Evolutionary conservation across 2,888 invertebrate genomes (phyloP).

Genomic region (Xestia sexstrigata): DNA sequence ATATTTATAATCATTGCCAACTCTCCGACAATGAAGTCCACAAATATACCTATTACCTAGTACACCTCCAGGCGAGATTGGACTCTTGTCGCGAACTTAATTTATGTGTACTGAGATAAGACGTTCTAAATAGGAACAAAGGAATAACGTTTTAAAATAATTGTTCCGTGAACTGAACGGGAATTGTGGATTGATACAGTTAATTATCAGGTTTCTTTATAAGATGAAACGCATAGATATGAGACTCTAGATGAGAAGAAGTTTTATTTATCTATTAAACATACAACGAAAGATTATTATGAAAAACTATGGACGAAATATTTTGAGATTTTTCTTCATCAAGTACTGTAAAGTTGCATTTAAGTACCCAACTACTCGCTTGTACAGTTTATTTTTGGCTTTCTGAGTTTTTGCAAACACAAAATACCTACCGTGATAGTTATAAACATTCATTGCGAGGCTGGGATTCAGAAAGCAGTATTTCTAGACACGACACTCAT

Average conservation of each 20-base stretch:
- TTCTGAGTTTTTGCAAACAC: neutral
- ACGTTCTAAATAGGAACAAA: constrained; percentile 78
- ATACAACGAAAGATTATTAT: neutral
- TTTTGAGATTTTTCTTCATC: neutral
- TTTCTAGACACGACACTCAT: too few species aligned
- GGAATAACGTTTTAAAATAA: constrained; percentile 80
- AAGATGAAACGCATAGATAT: neutral
- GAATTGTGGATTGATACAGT: constrained; percentile 48
- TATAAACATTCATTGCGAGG: too few species aligned
- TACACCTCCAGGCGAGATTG: constrained; percentile 67
- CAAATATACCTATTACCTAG: constrained; percentile 13
- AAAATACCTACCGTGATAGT: neutral
- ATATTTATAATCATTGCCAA: neutral
- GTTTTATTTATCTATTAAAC: neutral
- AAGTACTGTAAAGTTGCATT: neutral
- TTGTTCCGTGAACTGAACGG: constrained; percentile 71
- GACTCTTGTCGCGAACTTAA: constrained; percentile 69
- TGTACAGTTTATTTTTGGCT: neutral
- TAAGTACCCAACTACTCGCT: neutral
- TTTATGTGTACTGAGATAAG: constrained; percentile 79
- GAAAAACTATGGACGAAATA: neutral
- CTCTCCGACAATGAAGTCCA: constrained; percentile 22
- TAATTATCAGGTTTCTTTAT: constrained; percentile 21
- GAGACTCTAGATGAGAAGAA: neutral
- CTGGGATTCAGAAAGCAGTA: too few species aligned